phyloP scores from a whole-genome alignment of 2,888 invertebrate genomes.

The Archips crataeganus region DNA sequence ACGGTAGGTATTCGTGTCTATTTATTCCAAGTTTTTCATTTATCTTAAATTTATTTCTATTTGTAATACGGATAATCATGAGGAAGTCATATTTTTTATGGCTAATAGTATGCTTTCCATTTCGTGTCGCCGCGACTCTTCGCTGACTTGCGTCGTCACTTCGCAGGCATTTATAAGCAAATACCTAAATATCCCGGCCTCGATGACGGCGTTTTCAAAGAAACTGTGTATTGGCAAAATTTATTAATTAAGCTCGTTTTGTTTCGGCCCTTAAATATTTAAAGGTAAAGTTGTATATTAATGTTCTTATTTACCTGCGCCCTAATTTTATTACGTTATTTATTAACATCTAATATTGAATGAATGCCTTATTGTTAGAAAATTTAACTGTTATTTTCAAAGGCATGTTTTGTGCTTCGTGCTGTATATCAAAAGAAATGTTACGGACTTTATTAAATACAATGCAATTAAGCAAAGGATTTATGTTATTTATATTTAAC shows the following conservation, averaged over 20 bases:
- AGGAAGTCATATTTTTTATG: neutral
- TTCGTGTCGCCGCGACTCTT: slow-evolving; percentile 1
- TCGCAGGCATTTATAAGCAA: slow-evolving; percentile 57
- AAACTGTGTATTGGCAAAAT: slow-evolving; percentile 70
- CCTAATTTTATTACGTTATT: slow-evolving; percentile 31
- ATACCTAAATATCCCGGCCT: slow-evolving; percentile 62
- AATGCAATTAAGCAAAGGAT: slow-evolving; percentile 20
- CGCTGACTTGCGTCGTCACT: slow-evolving; percentile 48
- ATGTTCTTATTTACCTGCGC: slow-evolving; percentile 43
- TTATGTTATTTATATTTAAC: neutral
- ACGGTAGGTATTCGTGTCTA: neutral
- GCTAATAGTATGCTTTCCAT: neutral
- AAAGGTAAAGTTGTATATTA: slow-evolving; percentile 42
- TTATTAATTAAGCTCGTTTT: slow-evolving; percentile 66
- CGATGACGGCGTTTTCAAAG: slow-evolving; percentile 64
- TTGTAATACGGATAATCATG: neutral
- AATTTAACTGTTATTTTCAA: slow-evolving; percentile 27
- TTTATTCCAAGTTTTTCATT: neutral
- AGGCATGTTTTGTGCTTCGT: slow-evolving; percentile 17
- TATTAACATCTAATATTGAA: slow-evolving; percentile 37
- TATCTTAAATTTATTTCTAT: neutral
- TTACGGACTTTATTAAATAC: slow-evolving; percentile 16
- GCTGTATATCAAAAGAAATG: slow-evolving; percentile 21
- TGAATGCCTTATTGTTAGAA: slow-evolving; percentile 32
- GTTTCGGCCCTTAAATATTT: slow-evolving; percentile 40